Evolutionary conservation across 2,888 invertebrate species (phyloP), one percentile per base, ranked within the genome.

Genomic region (Lissocephala sabroskyi): DNA sequence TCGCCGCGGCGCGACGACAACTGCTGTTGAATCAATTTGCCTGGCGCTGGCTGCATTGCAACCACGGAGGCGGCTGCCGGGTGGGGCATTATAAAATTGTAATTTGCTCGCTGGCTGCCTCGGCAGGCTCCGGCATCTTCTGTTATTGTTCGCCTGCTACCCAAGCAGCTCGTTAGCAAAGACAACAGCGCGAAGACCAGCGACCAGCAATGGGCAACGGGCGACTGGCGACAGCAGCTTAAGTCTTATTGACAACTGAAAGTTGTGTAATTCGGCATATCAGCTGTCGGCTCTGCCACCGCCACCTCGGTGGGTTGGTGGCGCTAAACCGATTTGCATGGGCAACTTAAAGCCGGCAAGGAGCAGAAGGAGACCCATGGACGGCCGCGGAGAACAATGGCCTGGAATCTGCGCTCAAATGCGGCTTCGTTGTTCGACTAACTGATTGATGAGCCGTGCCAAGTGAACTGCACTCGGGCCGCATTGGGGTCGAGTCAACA

Each of bases 81-180:
- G 23, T 45, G 17, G 44, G 40, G 33, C 54, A 54, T 52, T 60
- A 52, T 62, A 49, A 62, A 65, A 56, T 50, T 62, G 62, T 56
- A 53, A 49, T 57, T 52, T 49, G 28, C 30, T 35, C n/a, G 37
- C 13, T 7, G 16, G 14, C 23, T 35, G 16, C 16, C n/a, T 41
- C n/a, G 18, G 30, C 5, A 35, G 26, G 13, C 4, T 7, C 26
- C 13, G n/a, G 11, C 23, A 7, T 48, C 52, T 57, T 67, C 26
- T 71, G 64, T 71, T 71, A 71, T 70, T 70, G 65, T 68, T 70
- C 65, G 62, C 63, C 45, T 56, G 65, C 70, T 51, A 48, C 49
- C 51, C 54, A 62, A 61, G 61, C 64, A 68, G 68, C 62, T 66
- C 65, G 65, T 62, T 68, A 62, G 52, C 55, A 43, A 45, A 29